phyloP scores from a whole-genome alignment of 1,140 invertebrate species.

The Spodoptera frugiperda region DNA sequence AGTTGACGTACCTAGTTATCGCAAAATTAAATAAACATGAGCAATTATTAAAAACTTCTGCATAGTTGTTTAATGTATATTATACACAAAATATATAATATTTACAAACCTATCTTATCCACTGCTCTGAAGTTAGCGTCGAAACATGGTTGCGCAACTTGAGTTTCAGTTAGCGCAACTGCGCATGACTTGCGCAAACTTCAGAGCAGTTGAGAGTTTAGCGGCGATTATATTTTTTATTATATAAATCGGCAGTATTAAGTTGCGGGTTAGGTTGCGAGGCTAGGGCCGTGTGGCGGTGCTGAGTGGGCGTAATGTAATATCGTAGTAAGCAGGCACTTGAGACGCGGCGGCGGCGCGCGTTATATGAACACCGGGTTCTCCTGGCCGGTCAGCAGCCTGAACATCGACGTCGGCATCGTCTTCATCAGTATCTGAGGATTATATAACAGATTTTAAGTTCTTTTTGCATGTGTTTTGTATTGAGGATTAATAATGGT shows the following conservation, averaged over 20 bases:
- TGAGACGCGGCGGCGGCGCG: conserved; percentile 61
- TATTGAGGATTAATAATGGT: too few species aligned
- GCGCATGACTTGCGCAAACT: background rate
- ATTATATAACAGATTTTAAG: background rate
- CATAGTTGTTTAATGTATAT: background rate
- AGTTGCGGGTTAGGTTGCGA: background rate
- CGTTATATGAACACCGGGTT: conserved; percentile 98
- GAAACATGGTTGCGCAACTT: too few species aligned
- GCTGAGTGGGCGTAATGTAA: conserved; percentile 43
- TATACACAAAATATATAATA: conserved; percentile 9
- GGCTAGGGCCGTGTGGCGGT: conserved; percentile 11
- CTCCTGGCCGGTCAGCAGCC: conserved; percentile 99
- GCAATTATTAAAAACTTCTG: background rate
- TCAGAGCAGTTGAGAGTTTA: background rate
- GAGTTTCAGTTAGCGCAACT: background rate
- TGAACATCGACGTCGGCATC: conserved; percentile 99
- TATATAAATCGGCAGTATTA: background rate
- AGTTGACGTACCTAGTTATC: too few species aligned
- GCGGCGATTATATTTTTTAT: background rate
- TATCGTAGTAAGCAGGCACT: conserved; percentile 80
- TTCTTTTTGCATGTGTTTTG: background rate
- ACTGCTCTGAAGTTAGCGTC: background rate
- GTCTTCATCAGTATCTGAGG: conserved; percentile 99
- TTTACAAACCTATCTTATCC: background rate
- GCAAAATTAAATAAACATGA: too few species aligned